These are phyloP conservation scores for Gymnosoma rotundatum DNA, from an alignment of 2,888 invertebrate species.

Conservation along the genomic window DNA sequence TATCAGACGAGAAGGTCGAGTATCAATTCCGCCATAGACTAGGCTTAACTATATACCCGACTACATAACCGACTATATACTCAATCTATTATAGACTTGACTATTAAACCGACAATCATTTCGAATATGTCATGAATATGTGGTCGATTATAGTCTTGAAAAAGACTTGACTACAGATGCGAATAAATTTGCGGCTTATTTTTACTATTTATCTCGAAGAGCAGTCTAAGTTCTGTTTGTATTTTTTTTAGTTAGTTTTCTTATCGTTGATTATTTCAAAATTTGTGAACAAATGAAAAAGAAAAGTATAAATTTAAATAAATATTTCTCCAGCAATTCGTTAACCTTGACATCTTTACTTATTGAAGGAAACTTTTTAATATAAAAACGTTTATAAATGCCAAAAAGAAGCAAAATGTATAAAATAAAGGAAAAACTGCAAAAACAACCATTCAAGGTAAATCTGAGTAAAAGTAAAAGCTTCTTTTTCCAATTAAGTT, in stretches of 20 bases:
- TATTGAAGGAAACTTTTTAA: conserved; percentile 32
- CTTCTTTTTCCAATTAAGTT: background rate
- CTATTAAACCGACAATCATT: background rate
- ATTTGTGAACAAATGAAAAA: background rate
- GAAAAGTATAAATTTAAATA: background rate
- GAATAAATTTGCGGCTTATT: too few species aligned
- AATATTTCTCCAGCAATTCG: background rate
- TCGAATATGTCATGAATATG: too few species aligned
- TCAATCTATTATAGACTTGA: background rate
- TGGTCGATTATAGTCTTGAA: too few species aligned
- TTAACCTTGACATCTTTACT: conserved; percentile 46
- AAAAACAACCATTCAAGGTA: background rate
- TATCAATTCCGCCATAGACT: background rate
- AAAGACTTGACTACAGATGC: too few species aligned
- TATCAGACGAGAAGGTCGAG: too few species aligned
- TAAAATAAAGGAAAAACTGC: background rate
- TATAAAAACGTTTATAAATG: conserved; percentile 16
- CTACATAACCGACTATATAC: background rate
- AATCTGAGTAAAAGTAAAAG: background rate
- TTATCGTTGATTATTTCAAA: background rate
- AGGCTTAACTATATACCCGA: background rate
- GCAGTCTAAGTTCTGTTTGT: too few species aligned
- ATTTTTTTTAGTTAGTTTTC: background rate
- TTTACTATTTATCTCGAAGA: too few species aligned
- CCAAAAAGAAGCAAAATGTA: conserved; percentile 2